phyloP scores from a whole-genome alignment of 2,113 vertebrate genomes.

The Cyrtonyx montezumae region DNA sequence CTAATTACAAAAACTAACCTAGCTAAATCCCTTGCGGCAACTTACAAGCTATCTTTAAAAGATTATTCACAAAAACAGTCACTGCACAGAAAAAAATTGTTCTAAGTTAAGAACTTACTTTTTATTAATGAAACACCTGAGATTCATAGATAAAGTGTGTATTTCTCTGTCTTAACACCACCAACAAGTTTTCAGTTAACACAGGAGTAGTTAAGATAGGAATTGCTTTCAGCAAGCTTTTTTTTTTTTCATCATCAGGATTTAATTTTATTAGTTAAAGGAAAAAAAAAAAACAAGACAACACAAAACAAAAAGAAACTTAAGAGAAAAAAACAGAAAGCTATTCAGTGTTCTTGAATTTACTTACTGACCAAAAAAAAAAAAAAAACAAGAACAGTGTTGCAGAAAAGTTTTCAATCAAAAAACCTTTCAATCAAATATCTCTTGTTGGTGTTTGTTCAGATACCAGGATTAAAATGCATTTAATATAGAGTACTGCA shows the following conservation, averaged over 20 bases:
- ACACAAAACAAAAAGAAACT: no score
- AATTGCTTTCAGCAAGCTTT: background rate
- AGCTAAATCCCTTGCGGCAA: constrained; percentile 12
- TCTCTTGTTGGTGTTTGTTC: accelerated
- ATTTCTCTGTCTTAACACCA: background rate
- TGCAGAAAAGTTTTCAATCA: background rate
- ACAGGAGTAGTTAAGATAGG: background rate
- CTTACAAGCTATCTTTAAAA: background rate
- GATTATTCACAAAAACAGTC: constrained; percentile 34
- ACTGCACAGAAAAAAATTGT: background rate
- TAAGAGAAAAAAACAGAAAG: background rate
- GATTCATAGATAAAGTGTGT: background rate
- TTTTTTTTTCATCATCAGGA: background rate
- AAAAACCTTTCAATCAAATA: background rate
- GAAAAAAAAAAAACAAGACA: background rate
- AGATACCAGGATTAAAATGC: background rate
- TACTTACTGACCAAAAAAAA: background rate
- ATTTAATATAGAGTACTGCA: background rate
- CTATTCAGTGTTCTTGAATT: background rate
- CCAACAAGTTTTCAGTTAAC: background rate
- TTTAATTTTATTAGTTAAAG: background rate
- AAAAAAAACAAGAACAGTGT: background rate
- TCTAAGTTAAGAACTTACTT: background rate
- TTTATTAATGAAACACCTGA: background rate
- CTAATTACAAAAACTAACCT: constrained; percentile 44